Base-by-base conservation (phyloP, 2,113 vertebrate species). In the Hypanus sabinus region DNA sequence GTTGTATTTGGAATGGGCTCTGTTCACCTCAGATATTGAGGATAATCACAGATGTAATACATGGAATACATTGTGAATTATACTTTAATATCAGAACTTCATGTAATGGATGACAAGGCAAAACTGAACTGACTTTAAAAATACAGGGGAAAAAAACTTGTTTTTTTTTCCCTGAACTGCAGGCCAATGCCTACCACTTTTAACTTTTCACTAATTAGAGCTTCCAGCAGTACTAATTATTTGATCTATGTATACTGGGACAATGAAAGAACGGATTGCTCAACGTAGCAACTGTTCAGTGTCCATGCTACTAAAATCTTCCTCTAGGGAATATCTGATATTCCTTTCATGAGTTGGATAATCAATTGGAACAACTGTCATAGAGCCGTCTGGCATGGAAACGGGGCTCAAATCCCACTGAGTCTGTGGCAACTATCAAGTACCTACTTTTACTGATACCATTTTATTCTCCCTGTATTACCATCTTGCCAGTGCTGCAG, bases 271-370 rank as follows among this genome's bases (percentile, higher is more conserved):
- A 55, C 55, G 57, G 46, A 57, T 11, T 14, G 12, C 57, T 62
- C 27, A 87, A 14, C 24, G n/a, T 62, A 10, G n/a, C 2, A 16
- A 62, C 55, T 46, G 55, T 46, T 9, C 80, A 36, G 55, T 20
- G 55, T 2, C 36, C 36, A 46, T 46, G 79, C 14, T 81, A 81
- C 36, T 7, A 55, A 10, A 24, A 27, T 30, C 3, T 87, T 8
- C 55, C 24, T 18, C 27, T 3, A 30, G 12, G 60, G 57, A 62
- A 11, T 10, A 87, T 18, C 20, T 65, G 16, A 16, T 71, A 38
- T 92, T 68, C 36, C 16, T 93, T 93, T 71, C n/a, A 73, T 93
- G 27, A 73, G 22, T 38, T 93, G 71, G 36, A 73, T 93, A 93
- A 93, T 93, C 5, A 55, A 73, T 33, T 16, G 0, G 11, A 4